These are phyloP conservation scores for Pentalonia nigronervosa DNA, from an alignment of 1,140 invertebrate genomes.

Conservation along the genomic window DNA sequence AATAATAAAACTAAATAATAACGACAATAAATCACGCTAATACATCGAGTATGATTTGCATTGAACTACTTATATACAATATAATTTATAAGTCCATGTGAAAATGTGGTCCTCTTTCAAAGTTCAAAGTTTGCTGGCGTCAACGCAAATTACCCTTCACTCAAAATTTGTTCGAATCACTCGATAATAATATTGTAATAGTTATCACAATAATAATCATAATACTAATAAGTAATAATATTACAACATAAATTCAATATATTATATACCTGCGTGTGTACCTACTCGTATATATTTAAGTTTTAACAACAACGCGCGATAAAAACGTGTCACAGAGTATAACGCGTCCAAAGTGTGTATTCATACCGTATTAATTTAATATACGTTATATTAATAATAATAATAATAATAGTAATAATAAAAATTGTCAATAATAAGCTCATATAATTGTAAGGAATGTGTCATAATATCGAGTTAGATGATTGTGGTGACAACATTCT, in stretches of 20 bases:
- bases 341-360: neutral
- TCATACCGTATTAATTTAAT: neutral
- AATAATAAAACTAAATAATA: slow-evolving; percentile 19
- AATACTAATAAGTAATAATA: neutral
- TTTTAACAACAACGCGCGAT: neutral
- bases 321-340: neutral
- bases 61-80: neutral
- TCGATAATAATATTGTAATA: neutral
- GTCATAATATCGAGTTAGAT: neutral
- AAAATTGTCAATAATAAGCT: slow-evolving; percentile 33
- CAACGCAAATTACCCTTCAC: neutral
- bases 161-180: neutral
- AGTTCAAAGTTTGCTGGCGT: neutral
- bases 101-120: neutral
- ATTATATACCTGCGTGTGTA: neutral
- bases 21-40: neutral
- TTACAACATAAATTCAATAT: neutral
- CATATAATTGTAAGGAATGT: neutral
- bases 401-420: slow-evolving; percentile 35
- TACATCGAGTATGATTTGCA: neutral
- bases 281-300: slow-evolving; percentile 11
- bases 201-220: neutral
- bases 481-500: neutral
- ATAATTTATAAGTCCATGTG: neutral
- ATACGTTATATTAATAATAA: neutral